Evolutionary conservation across 35 echinoderm and acorn worm genomes (phyloP), one percentile per base, ranked within the genome.

Genomic region (Strongylocentrotus purpuratus): DNA sequence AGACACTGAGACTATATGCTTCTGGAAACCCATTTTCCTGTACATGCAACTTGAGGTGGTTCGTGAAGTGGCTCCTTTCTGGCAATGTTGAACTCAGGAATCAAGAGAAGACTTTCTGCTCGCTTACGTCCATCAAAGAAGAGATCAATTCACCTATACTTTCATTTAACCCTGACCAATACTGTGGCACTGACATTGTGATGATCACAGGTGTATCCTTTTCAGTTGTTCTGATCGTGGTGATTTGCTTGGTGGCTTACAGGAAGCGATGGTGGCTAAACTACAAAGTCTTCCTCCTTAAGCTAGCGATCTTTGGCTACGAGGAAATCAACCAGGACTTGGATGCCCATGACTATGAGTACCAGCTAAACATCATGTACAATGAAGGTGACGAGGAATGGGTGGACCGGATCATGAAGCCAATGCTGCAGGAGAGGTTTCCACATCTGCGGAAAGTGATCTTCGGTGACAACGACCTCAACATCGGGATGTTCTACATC

Each of bases 271-370:
- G 87, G 87, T 89, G 87, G 87, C 32, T 89, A 31, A 89, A 89
- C 87, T 89, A 89, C 87, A 89, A 89, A 15, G 12, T 89, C 87
- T 89, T 89, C 17, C 87, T 89, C 12, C 87, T 89, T 4, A 89
- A 89, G 87, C 87, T 89, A 89, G 87, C 87, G 3, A 45, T 41
- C 33, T 89, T 45, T 89, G 87, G 32, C 87, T 89, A 89, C 33
- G n/a, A 45, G 8, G 87, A 89, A 46, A 28, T 89, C 17, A 46
- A 89, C 13, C 33, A 89, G 11, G 87, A 89, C 5, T 33, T 89
- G 12, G 87, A 33, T 89, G 87, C 32, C 3, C 33, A 89, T 6
- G 87, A 89, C 87, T 89, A 89, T 9, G 33, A 46, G 15, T 89
- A 89, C 31, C 87, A 89, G 87, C 87, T 89, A 22, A 89, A 89